A percentile compares a stretch with the other conserved stretches of the same genome.
phyloP scores from a whole-genome alignment of 2,888 invertebrate genomes.

The Lathronympha strigana region DNA sequence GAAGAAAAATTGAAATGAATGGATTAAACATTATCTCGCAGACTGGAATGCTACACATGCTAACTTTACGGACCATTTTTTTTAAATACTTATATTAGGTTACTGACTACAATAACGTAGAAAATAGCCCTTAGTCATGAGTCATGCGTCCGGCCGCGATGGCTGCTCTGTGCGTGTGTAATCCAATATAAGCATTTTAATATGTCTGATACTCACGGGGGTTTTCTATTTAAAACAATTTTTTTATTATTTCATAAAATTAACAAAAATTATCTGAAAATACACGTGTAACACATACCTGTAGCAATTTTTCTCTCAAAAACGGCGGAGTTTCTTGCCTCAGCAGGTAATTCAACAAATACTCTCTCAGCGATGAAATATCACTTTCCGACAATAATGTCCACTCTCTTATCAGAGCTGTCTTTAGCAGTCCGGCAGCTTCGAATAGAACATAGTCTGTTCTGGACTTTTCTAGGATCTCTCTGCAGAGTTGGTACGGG shows the following conservation, averaged over 20 bases:
- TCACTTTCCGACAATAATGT: conserved; percentile 87
- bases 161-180: too few relatives aligned
- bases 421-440: conserved; percentile 92
- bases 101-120: too few relatives aligned
- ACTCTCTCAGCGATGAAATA: conserved; percentile 88
- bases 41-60: too few relatives aligned
- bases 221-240: too few relatives aligned
- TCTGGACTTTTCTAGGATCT: conserved; percentile 89
- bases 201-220: too few relatives aligned
- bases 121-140: too few relatives aligned
- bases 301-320: conserved; percentile 89
- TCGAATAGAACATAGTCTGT: conserved; percentile 94
- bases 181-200: too few relatives aligned
- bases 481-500: conserved; percentile 91
- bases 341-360: conserved; percentile 90
- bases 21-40: too few relatives aligned
- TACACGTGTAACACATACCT: conserved; percentile 81
- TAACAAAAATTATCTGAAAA: too few relatives aligned
- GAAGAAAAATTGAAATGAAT: conserved; percentile 51
- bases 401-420: conserved; percentile 94
- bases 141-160: too few relatives aligned
- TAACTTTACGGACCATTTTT: too few relatives aligned
- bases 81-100: too few relatives aligned
- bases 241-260: background rate
- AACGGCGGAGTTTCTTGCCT: conserved; percentile 88